Conservation (phyloP, 2,888 invertebrate species). For the Melieria picta region DNA sequence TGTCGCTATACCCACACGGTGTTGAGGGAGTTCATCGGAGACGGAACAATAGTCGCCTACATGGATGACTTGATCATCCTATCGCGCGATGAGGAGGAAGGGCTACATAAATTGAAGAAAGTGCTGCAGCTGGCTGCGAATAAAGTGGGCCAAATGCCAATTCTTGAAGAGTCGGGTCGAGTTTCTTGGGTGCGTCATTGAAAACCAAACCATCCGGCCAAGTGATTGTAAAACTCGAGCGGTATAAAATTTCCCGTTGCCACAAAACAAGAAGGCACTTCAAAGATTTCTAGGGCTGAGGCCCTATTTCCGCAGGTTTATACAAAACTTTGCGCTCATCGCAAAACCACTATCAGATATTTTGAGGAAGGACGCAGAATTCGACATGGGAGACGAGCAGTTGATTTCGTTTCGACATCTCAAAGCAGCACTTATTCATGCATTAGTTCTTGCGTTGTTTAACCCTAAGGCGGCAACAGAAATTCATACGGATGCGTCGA, state of each 20-base stretch:
- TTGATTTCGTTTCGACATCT: slow-evolving; percentile 19
- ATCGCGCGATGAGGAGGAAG: neutral
- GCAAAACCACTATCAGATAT: slow-evolving; percentile 54
- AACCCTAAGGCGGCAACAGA: slow-evolving; percentile 29
- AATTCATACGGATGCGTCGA: slow-evolving; percentile 28
- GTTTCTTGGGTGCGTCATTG: neutral
- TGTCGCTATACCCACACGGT: neutral
- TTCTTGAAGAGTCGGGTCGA: too few relatives aligned
- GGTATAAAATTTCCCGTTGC: slow-evolving; percentile 30
- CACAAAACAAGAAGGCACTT: slow-evolving; percentile 24
- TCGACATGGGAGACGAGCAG: slow-evolving; percentile 33
- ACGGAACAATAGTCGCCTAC: neutral
- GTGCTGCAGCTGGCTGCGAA: neutral
- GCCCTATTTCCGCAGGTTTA: slow-evolving; percentile 37
- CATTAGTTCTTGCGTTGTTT: slow-evolving; percentile 24
- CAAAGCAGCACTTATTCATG: slow-evolving; percentile 20
- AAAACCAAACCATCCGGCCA: neutral
- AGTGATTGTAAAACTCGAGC: neutral
- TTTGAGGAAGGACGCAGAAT: slow-evolving; percentile 34
- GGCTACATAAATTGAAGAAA: neutral
- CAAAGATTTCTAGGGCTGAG: slow-evolving; percentile 38
- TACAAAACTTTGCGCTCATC: slow-evolving; percentile 41
- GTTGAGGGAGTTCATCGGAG: neutral
- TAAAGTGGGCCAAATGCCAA: too few relatives aligned
- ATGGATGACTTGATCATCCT: slow-evolving; percentile 1